Conservation (phyloP, 2,113 vertebrate genomes). For the Barnardius zonarius region DNA sequence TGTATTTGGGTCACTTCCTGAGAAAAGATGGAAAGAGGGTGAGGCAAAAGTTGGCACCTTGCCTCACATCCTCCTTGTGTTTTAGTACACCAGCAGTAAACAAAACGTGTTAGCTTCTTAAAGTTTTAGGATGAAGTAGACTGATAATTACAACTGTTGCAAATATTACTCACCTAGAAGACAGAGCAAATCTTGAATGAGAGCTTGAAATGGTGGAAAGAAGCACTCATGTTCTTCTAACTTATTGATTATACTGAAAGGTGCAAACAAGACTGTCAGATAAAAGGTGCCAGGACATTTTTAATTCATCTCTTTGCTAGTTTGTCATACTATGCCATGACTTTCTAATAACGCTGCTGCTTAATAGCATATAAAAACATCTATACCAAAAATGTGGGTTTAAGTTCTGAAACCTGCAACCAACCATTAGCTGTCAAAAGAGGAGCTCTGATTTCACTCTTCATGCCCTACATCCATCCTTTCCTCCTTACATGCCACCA, state of each 20-base stretch:
- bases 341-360: not conserved
- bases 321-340: not conserved
- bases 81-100: not conserved
- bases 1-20: not conserved
- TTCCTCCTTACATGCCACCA: not conserved
- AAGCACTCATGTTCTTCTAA: conserved; percentile 87
- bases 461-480: not conserved
- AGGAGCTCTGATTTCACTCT: not conserved
- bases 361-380: not conserved
- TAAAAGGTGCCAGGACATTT: not conserved
- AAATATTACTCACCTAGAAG: conserved; percentile 78
- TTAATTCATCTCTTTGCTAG: not conserved
- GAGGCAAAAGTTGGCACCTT: not conserved
- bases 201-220: conserved; percentile 85
- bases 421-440: not conserved
- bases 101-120: not conserved
- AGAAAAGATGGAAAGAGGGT: not conserved
- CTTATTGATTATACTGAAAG: conserved; percentile 82
- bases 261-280: not conserved
- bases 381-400: not conserved
- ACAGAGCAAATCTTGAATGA: conserved; percentile 79
- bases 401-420: not conserved
- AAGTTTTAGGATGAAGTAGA: not conserved
- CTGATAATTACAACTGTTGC: not conserved
- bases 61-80: not conserved